Base-by-base conservation (phyloP, 2,797 vertebrate species). In the Dromococcyx pavoninus region DNA sequence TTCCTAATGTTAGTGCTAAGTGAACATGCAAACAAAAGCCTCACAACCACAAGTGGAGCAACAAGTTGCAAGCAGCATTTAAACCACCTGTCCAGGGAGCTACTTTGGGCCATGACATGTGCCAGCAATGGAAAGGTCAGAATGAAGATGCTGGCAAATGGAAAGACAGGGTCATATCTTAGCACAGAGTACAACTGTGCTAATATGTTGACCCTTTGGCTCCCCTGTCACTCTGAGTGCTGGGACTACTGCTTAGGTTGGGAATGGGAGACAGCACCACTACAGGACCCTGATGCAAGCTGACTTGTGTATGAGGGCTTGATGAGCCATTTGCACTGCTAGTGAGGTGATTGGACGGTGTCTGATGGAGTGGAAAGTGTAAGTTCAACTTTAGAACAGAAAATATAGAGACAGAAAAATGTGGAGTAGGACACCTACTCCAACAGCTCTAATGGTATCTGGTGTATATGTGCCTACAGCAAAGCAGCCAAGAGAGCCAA, bases 101-200 rank as follows among this genome's bases (percentile, higher is more conserved):
- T 96, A 56, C 71, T 97, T 91, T 86, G 81, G 65, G 82, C 74
- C 51, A 2, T 5, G 11, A 89, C 62, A 81, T 75, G 86, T 91
- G 84, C 88, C 86, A 95, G 76, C 67, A 90, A 48, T 39, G 44
- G 77, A 95, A 97, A 97, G 77, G 84, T 96, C 94, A 89, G 88
- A 87, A 76, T 51, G 86, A 94, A 89, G 79, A 86, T 70, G 51
- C 43, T 60, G 77, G 16, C 56, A 78, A 92, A 60, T 5, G 33
- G 56, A 92, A 80, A 88, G 16, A 3, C 35, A 54, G 61, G 32
- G 61, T 81, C 54, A 37, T 73, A 71, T 96, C 74, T 89, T 64
- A 95, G 37, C 86, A 79, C 32, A 58, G 58, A 77, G 22, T 86
- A 89, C 56, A 76, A 64, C 76, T 86, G 76, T 65, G 82, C 61